phyloP scores from a whole-genome alignment of 2,888 invertebrate species.

The Laspeyria flexula region DNA sequence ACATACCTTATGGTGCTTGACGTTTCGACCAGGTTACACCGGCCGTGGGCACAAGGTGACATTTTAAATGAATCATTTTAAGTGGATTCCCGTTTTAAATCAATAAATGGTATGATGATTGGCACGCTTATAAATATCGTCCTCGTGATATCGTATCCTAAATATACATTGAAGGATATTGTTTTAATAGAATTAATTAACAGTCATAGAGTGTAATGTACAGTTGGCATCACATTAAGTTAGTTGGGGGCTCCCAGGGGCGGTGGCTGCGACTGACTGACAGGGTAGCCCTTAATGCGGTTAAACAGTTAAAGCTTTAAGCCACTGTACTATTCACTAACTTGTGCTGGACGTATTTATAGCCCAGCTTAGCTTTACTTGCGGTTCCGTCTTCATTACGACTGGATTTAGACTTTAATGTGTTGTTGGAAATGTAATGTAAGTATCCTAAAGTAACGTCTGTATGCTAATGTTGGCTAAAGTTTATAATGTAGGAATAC shows the following conservation, averaged over 20 bases:
- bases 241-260: conserved; percentile 19
- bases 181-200: neutral
- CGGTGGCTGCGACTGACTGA: conserved; percentile 34
- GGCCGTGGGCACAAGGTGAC: too few species aligned
- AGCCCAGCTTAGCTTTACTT: conserved; percentile 39
- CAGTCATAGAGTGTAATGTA: conserved; percentile 26
- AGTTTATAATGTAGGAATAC: too few species aligned
- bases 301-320: conserved; percentile 48
- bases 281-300: conserved; percentile 42
- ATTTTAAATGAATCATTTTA: too few species aligned
- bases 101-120: too few species aligned
- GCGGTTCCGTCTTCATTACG: conserved; percentile 42
- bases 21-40: too few species aligned
- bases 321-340: conserved; percentile 37
- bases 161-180: neutral
- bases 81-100: too few species aligned
- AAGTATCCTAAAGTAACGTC: neutral
- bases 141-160: neutral
- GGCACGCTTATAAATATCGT: too few species aligned
- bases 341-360: conserved; percentile 27
- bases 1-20: too few species aligned
- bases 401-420: conserved; percentile 24
- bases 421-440: conserved; percentile 1
- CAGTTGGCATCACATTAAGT: conserved; percentile 38
- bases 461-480: neutral